phyloP scores from a whole-genome alignment of 2,113 vertebrate genomes.

The Rhinichthys klamathensis region DNA sequence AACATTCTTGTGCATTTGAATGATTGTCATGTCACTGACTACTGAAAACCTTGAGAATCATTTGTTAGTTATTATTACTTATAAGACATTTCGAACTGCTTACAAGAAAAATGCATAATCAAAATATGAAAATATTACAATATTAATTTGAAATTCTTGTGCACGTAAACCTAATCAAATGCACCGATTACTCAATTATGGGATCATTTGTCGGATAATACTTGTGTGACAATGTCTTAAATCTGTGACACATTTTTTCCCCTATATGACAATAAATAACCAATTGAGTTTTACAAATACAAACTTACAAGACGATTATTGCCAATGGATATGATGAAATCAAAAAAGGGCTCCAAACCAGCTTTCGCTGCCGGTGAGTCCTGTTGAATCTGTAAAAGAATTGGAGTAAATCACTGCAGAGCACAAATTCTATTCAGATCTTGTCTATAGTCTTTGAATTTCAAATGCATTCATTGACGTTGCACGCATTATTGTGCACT shows the following conservation, averaged over 20 bases:
- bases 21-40: neutral
- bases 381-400: conserved; percentile 84
- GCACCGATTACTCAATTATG: neutral
- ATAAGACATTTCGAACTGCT: no score
- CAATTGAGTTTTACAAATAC: neutral
- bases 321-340: conserved; percentile 93
- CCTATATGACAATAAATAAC: neutral
- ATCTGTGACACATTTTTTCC: neutral
- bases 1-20: neutral
- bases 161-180: neutral
- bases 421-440: neutral
- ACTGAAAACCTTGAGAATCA: neutral
- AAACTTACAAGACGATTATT: conserved; percentile 80
- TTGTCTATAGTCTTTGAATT: neutral
- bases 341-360: conserved; percentile 93
- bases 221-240: neutral
- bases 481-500: neutral
- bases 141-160: neutral
- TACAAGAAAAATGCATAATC: neutral
- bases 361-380: conserved; percentile 90
- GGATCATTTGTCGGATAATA: neutral
- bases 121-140: neutral
- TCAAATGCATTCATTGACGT: neutral
- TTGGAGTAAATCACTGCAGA: neutral
- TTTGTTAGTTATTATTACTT: no score